Conservation (phyloP, 2,113 vertebrate genomes). For the Pterocles burchelli region DNA sequence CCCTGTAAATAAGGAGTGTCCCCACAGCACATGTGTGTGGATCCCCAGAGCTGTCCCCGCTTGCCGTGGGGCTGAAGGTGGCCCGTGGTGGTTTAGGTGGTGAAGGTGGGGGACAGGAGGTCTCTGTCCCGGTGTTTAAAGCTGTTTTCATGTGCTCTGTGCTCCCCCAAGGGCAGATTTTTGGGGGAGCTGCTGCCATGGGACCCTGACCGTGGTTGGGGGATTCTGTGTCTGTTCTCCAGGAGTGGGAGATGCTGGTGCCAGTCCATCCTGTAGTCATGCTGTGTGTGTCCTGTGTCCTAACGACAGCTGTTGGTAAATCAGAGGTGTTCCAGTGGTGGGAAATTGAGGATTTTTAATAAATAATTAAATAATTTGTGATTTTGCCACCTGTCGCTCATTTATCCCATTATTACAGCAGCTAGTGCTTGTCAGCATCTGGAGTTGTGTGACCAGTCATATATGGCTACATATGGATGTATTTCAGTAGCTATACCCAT, state of each 20-base stretch:
- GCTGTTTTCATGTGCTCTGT: accelerated
- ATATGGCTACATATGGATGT: not conserved
- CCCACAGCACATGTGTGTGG: not conserved
- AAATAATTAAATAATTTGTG: not conserved
- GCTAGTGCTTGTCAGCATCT: not conserved
- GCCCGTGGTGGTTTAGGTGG: accelerated
- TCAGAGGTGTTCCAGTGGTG: not conserved
- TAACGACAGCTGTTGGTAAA: not conserved
- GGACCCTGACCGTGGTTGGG: accelerated
- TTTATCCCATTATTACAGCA: not conserved
- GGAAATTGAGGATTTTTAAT: not conserved
- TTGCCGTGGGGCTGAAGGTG: not conserved
- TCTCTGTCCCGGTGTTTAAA: not conserved
- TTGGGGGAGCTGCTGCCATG: not conserved
- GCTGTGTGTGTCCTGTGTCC: not conserved
- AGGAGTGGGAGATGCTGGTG: not conserved
- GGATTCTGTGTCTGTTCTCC: not conserved
- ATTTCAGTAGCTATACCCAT: not conserved
- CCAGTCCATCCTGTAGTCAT: accelerated
- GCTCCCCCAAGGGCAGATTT: not conserved
- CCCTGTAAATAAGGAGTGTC: not conserved
- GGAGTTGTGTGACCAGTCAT: not conserved
- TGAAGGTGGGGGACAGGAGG: not conserved
- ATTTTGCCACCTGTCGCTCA: not conserved
- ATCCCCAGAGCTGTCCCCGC: not conserved